Conservation (phyloP, 2,888 invertebrate species). For the Erpobdella octoculata region DNA sequence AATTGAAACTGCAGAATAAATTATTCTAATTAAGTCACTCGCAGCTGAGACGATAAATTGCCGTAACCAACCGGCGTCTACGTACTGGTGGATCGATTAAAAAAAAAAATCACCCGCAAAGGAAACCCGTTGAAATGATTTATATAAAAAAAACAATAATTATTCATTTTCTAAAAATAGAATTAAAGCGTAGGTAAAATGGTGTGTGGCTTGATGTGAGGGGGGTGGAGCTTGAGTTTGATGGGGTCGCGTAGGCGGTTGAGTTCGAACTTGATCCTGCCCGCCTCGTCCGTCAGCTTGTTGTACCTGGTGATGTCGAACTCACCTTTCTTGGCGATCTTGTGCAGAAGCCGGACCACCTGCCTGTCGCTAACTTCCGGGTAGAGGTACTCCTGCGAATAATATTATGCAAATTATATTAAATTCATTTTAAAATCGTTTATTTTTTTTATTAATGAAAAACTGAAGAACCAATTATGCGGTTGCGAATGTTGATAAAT, state of each 20-base stretch:
- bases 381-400: slow-evolving; percentile 75
- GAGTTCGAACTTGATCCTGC: slow-evolving; percentile 63
- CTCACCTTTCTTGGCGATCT: slow-evolving; percentile 78
- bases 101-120: too few relatives aligned
- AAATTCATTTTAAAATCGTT: too few relatives aligned
- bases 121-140: too few relatives aligned
- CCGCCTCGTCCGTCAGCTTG: slow-evolving; percentile 65
- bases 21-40: too few relatives aligned
- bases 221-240: slow-evolving; percentile 45
- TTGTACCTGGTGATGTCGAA: slow-evolving; percentile 74
- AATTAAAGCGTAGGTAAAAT: background rate
- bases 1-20: too few relatives aligned
- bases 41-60: too few relatives aligned
- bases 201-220: slow-evolving; percentile 11
- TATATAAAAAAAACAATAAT: too few relatives aligned
- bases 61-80: too few relatives aligned
- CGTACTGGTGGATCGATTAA: too few relatives aligned
- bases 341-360: slow-evolving; percentile 75
- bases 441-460: too few relatives aligned
- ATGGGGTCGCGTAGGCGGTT: slow-evolving; percentile 67
- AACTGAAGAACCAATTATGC: too few relatives aligned
- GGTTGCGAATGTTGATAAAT: too few relatives aligned
- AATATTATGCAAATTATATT: background rate
- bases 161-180: background rate
- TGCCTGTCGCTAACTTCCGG: slow-evolving; percentile 81